Conservation (phyloP, 2,888 invertebrate genomes). For the Andrena trimmerana region DNA sequence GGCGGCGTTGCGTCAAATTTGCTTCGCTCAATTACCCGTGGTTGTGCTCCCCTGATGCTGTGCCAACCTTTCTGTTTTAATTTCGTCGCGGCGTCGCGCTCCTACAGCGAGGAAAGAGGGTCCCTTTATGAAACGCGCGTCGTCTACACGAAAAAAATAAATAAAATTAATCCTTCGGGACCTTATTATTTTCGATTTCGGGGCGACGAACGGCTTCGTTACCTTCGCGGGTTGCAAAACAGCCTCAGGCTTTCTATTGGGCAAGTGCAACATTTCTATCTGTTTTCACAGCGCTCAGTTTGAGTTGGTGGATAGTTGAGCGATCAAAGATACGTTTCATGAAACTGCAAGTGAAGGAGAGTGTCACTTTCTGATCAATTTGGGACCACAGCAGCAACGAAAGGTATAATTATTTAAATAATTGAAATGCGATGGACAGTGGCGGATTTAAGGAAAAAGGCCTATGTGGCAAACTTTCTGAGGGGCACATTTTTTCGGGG, state of each 20-base stretch:
- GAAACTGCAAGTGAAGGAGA: not conserved
- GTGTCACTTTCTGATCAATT: not conserved
- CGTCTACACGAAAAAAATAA: constrained; percentile 36
- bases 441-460: too few relatives aligned
- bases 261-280: not conserved
- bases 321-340: not conserved
- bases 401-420: not conserved
- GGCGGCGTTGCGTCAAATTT: constrained; percentile 64
- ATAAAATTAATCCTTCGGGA: constrained; percentile 45
- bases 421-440: too few relatives aligned
- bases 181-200: constrained; percentile 53
- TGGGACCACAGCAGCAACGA: not conserved
- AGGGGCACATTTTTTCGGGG: too few relatives aligned
- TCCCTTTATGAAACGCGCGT: constrained; percentile 39
- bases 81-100: constrained; percentile 57
- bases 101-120: constrained; percentile 9
- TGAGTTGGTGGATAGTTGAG: not conserved
- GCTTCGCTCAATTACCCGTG: constrained; percentile 66
- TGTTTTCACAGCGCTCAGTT: not conserved
- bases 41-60: constrained; percentile 62
- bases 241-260: not conserved
- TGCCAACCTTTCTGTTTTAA: constrained; percentile 65
- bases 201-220: constrained; percentile 3
- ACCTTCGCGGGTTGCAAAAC: not conserved
- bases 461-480: too few relatives aligned